Evolutionary conservation across 2,113 vertebrate genomes (phyloP), one percentile per base, ranked within the genome.

Genomic region (Megaptera novaeangliae): DNA sequence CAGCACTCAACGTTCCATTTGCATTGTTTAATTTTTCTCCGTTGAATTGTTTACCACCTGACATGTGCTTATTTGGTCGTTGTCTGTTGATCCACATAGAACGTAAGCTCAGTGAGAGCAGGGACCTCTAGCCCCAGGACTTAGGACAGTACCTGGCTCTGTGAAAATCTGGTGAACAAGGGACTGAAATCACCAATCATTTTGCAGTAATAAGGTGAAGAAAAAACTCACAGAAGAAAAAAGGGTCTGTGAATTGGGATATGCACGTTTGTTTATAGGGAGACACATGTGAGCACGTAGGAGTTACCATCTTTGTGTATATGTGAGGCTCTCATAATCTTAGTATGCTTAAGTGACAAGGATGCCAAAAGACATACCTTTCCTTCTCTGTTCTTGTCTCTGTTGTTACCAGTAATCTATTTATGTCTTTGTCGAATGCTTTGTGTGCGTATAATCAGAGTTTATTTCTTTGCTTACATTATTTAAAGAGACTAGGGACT

Each of bases 381-480:
- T 55, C 12, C 17, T 89, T 78, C 64, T 66, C 49, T 90, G 27
- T 36, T 86, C 29, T 72, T 44, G 64, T 78, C 44, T 87, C 59
- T 23, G 6, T 46, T 72, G 88, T 64, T 63, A 71, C 29, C 7
- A 61, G 29, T 64, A 57, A 57, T 85, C 34, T 84, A 52, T 80
- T 82, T 78, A 44, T 91, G 18, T 86, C 44, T 87, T 49, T 91
- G 34, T 59, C 25, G 84, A 63, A 59, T 87, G 72, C 36, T 93
- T 97, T 96, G 31, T 93, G 39, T 75, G 15, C 31, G 49, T 90
- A 34, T 80, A 83, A 52, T 55, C 5, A 81, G 63, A 78, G 91
- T 36, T 71, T 64, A 11, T 81, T 81, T 77, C 81, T 88, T 92
- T 78, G 7, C 39, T 95, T 68, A 75, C 57, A 46, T 84, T 93